Evolutionary conservation across 53 echinoderm and acorn worm species (phyloP), one percentile per base, ranked within the genome.

Genomic region (Hippasteria phrygiana): DNA sequence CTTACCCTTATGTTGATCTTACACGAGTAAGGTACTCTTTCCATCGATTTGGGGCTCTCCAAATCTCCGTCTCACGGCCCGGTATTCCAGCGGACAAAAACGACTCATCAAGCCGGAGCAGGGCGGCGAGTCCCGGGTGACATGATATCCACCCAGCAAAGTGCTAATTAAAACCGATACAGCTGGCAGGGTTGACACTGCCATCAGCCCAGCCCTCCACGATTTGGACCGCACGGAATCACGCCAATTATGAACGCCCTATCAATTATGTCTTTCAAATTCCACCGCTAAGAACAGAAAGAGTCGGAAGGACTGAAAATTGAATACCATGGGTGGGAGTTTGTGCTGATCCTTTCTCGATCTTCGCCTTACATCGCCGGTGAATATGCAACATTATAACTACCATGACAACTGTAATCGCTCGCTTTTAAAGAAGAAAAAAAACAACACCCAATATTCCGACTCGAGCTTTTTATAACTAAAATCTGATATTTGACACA

Each of bases 131-230:
- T 45, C 53, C 71, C 36, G 71, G 70, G 32, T 71, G 70, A 85
- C 70, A 85, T 53, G 29, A 51, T 85, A 85, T 69, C 85, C 85
- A 27, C 12, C 20, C 50, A 18, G 32, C 38, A 33, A 51, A 85
- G 70, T 69, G 85, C 47, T 85, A 85, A 85, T 85, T 85, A 85
- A 69, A 85, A 85, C 67, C 37, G 85, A 85, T 85, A 85, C 85
- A 85, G 85, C 85, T 85, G 71, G 50, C 71, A 32, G 6, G 50
- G 38, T 82, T 82, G 70, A 71, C 85, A 42, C 28, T 37, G 45
- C 41, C 37, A 29, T 80, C 63, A 53, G 56, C 37, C 2, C 9
- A 55, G n/a, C 32, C 51, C 53, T 1, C 4, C 29, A 76, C 16
- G 45, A 81, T 45, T 46, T 29, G 81, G 62, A 42, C 81, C 65